phyloP scores from a whole-genome alignment of 2,113 vertebrate genomes.

The Cavia porcellus region DNA sequence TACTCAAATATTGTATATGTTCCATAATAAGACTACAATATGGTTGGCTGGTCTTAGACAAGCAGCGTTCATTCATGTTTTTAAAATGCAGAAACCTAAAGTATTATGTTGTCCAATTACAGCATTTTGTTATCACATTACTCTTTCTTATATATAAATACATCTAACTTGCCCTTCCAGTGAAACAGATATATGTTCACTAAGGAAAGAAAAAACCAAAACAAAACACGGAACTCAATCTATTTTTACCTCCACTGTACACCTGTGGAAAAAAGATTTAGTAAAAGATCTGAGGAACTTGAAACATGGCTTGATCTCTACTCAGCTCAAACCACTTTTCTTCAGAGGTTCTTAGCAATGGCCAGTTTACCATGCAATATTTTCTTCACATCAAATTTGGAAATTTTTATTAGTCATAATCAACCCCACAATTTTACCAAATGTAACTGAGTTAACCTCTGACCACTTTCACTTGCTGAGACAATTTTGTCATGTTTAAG shows the following conservation, averaged over 20 bases:
- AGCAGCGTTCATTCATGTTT: slow-evolving; percentile 12
- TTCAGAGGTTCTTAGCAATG: slow-evolving; percentile 74
- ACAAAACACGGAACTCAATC: slow-evolving; percentile 76
- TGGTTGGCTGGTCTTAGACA: neutral
- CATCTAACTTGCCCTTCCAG: slow-evolving; percentile 66
- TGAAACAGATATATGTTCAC: slow-evolving; percentile 74
- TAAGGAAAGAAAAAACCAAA: slow-evolving; percentile 64
- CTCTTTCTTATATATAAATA: slow-evolving; percentile 71
- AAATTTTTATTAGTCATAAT: slow-evolving; percentile 71
- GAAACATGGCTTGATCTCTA: slow-evolving; percentile 78
- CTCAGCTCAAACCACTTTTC: slow-evolving; percentile 83
- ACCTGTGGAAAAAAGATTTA: slow-evolving; percentile 79
- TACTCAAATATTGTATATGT: slow-evolving; percentile 40
- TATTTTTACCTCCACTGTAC: slow-evolving; percentile 77
- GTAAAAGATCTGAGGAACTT: slow-evolving; percentile 73
- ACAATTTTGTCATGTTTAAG: slow-evolving; percentile 11
- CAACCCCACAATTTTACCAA: slow-evolving; percentile 72
- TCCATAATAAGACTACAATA: slow-evolving; percentile 25
- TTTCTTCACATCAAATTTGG: slow-evolving; percentile 77
- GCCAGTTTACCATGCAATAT: slow-evolving; percentile 68
- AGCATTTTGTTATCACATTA: slow-evolving; percentile 72
- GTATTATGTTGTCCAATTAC: slow-evolving; percentile 60
- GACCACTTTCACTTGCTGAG: slow-evolving; percentile 13
- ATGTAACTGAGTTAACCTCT: slow-evolving; percentile 62
- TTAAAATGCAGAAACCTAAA: slow-evolving; percentile 67